phyloP scores from a whole-genome alignment of 2,797 vertebrate species.

The Myotis vivesi region DNA sequence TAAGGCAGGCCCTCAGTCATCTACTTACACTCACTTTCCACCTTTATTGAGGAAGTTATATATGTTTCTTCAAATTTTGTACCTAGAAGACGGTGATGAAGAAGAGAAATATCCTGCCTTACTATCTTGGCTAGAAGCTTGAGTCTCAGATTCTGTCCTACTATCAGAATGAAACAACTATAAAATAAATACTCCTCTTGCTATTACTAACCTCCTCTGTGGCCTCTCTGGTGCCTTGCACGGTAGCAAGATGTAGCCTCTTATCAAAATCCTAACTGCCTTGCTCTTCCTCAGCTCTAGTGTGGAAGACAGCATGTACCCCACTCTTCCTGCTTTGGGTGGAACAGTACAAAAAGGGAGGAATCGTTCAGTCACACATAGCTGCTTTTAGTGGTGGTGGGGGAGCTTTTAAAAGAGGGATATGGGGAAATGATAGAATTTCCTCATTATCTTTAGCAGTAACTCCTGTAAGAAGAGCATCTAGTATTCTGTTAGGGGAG shows the following conservation, averaged over 20 bases:
- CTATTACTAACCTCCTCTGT: background rate
- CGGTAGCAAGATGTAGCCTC: background rate
- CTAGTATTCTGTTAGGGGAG: background rate
- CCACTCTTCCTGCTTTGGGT: background rate
- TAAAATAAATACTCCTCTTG: background rate
- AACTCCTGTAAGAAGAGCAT: background rate
- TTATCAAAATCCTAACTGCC: background rate
- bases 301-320: background rate
- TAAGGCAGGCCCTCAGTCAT: background rate
- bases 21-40: rapidly evolving
- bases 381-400: background rate
- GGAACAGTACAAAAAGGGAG: background rate
- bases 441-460: background rate
- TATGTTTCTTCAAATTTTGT: background rate
- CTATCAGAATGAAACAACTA: background rate
- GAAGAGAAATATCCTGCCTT: no score
- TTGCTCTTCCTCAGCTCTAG: background rate
- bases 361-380: background rate
- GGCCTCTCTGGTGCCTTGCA: background rate
- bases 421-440: background rate
- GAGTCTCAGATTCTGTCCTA: no score
- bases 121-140: no score
- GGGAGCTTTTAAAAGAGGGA: background rate
- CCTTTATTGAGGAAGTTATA: background rate
- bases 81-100: background rate